Base-by-base conservation (phyloP, 2,888 invertebrate genomes). In the Drosophila fungiperda region DNA sequence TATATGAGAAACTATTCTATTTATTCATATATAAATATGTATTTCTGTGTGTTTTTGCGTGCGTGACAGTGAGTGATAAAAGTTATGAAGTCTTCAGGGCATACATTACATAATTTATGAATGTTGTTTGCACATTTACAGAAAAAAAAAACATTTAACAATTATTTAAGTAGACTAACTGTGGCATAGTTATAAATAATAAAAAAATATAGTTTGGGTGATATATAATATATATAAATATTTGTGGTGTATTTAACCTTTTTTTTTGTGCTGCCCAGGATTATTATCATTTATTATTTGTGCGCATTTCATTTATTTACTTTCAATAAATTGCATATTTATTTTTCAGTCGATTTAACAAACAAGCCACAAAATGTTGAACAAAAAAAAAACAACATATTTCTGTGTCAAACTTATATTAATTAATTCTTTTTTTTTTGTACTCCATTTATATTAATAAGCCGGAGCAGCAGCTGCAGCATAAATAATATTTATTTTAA, bases 31-130 rank as follows among this genome's bases (percentile, higher is more conserved):
- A 49, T 38, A n/a, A 50, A 45, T 33, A 35, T 65, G 55, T 60
- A 57, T 50, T 45, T 60, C 42, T 49, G 49, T 15, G 11, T 67
- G 20, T 64, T 36, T 40, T 53, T 58, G 59, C 26, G 17, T 40
- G 66, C 66, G 68, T 77, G 87, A 78, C 87, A 87, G 85, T 87
- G 87, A 82, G 78, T 86, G 84, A 82, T 82, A 84, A 78, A 80
- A 87, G 77, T 84, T 82, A 89, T 86, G 87, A 64, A 72, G 79
- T 78, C 82, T 80, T 67, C 67, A 48, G 68, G 63, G 61, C 59
- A 66, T 67, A 52, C 65, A 64, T 38, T 62, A 71, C 33, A 60
- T 63, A 63, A 58, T 73, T 73, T 50, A 55, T 50, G 36, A 20
- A 49, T 62, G 20, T 23, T 32, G 36, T 49, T 38, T n/a, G 26